phyloP scores from a whole-genome alignment of 2,888 invertebrate genomes.

The Tinea pellionella region DNA sequence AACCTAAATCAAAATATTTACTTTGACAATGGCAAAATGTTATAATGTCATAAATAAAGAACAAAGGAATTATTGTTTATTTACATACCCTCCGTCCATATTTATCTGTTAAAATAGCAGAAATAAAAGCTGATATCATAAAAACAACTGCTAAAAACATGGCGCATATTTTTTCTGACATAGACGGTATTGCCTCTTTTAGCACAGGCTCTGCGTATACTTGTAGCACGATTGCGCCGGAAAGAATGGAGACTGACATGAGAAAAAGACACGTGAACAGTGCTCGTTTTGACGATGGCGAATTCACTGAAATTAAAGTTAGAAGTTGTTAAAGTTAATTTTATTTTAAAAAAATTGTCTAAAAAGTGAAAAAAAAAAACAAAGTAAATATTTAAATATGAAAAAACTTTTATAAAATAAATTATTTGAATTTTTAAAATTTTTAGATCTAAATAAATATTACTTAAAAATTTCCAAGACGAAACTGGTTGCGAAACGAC shows the following conservation, averaged over 20 bases:
- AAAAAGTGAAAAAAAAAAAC: too few relatives aligned
- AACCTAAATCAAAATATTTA: too few relatives aligned
- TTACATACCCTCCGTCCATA: constrained; percentile 48
- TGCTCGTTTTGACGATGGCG: constrained; percentile 35
- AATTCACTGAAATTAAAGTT: constrained; percentile 27
- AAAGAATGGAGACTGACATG: constrained; percentile 40
- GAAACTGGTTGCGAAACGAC: constrained; percentile 17
- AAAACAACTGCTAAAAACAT: constrained; percentile 45
- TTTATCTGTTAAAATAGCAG: constrained; percentile 36
- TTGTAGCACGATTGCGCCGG: constrained; percentile 51
- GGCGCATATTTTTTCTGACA: constrained; percentile 48
- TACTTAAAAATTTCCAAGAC: constrained; percentile 35
- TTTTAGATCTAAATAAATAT: constrained; percentile 18
- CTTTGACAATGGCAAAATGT: too few relatives aligned
- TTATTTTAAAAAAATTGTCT: too few relatives aligned
- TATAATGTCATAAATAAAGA: too few relatives aligned
- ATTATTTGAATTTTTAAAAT: too few relatives aligned
- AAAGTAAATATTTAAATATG: too few relatives aligned
- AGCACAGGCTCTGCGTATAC: constrained; percentile 54
- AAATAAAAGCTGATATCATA: constrained; percentile 34
- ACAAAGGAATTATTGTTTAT: too few relatives aligned
- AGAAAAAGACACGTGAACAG: constrained; percentile 29
- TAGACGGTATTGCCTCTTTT: constrained; percentile 45
- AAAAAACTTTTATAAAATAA: too few relatives aligned
- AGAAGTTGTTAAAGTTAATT: too few relatives aligned